Evolutionary conservation across 2,113 vertebrate genomes (phyloP), one percentile per base, ranked within the genome.

Genomic region (Chlorodrepanis virens): DNA sequence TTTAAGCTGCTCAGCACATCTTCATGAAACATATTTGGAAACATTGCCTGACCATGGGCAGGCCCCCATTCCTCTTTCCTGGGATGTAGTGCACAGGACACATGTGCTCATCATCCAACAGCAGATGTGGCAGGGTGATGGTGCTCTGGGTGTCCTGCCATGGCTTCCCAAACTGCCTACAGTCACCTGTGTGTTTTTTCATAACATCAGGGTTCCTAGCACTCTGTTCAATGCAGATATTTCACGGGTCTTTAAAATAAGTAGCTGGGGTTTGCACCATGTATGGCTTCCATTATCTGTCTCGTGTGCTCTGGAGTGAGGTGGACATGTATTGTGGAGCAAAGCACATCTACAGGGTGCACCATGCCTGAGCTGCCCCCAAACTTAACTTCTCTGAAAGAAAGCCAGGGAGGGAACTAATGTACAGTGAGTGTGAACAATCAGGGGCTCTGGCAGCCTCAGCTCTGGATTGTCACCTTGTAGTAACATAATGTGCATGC

Each of bases 281-380:
- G 18, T 52, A 3, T 49, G 20, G 11, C 22, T 50, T 28, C 24
- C 2, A 0, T n/a, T 20, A 3, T 5, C 9, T 7, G 4, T 19
- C 14, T 44, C 31, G 12, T 29, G 20, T 42, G 39, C 14, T 31
- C 59, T 78, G 52, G 39, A 6, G 8, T 45, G 64, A 57, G 31
- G 23, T 14, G 37, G 22, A 35, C 3, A 5, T 2, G 4, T 4
- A 29, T 4, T 53, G 31, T 10, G 27, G 60, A 49, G 31, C 21
- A 71, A 79, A 68, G 44, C 10, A 47, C 25, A 29, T 15, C 57
- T n/a, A 9, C n/a, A 64, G 22, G 28, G 50, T 67, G 4, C 31
- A 11, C 23, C 8, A 2, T 25, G 23, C 25, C 25, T 33, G 40
- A 94, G 45, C n/a, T 90, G 50, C 6, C 39, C 22, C 45, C 50